Evolutionary conservation across 2,888 invertebrate genomes (phyloP), one percentile per base, ranked within the genome.

Genomic region (Nephrotoma appendiculata): DNA sequence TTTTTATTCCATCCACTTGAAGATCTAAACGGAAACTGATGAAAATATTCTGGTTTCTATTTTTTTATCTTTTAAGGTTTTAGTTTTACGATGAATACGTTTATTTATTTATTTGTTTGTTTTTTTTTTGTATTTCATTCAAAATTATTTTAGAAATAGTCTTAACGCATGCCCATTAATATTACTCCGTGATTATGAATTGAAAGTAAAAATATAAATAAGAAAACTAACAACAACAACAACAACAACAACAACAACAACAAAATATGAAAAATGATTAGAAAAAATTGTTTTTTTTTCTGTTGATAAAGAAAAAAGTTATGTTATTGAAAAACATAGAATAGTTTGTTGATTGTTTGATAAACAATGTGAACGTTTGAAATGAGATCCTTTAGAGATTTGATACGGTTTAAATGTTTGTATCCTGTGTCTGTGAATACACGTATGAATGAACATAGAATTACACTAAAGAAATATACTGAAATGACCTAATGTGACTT

Each of bases 21-120:
- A 85, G 85, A 85, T 85, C 85, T 85, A 43, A 85, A 85, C 85
- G 85, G 85, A 85, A 85, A 85, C 85, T 85, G 85, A 85, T 85
- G 84, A 84, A 84, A 84, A 84, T 84, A 84, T 84, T 84, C 43
- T 84, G 84, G 12, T 43, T 84, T 84, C 43, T 84, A 84, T 42
- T 41, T 84, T 84, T 84, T 84, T 6, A 7, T 41, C 42, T 15
- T 84, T 84, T 84, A 42, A 42, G 41, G 41, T 84, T 84, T 84
- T 84, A 41, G 43, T 84, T 84, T 84, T 84, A 84, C 84, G 41
- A 84, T 84, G 84, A 84, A 84, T 42, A 84, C 84, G 43, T 84
- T 84, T 84, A 42, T 84, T 84, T 84, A 42, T 84, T 71, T 71
- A 71, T 71, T 71, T 71, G 71, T 71, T 71, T 71, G 7, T 57